Conservation (phyloP, 2,888 invertebrate genomes). For the Resseliella maxima region DNA sequence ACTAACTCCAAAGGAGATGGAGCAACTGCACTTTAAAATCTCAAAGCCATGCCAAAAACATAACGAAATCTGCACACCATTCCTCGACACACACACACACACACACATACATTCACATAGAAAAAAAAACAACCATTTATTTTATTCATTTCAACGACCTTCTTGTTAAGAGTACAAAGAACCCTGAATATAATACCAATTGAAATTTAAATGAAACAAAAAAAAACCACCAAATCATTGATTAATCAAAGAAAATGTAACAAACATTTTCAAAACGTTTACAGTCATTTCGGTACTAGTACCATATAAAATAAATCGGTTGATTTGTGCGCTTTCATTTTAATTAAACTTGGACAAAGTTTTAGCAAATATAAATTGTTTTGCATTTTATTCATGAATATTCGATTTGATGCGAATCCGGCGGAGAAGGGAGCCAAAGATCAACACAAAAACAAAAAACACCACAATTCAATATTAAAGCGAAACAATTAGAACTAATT, state of each 20-base stretch:
- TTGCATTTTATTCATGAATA: too few relatives aligned
- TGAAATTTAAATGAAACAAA: background rate
- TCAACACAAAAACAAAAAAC: too few relatives aligned
- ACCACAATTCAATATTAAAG: too few relatives aligned
- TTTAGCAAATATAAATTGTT: too few relatives aligned
- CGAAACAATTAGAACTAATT: too few relatives aligned
- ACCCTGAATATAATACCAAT: background rate
- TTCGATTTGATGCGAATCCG: too few relatives aligned
- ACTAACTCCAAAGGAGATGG: background rate
- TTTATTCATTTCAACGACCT: slow-evolving; percentile 51
- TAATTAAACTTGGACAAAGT: too few relatives aligned
- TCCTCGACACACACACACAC: too few relatives aligned
- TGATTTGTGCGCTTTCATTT: background rate
- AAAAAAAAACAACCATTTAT: too few relatives aligned
- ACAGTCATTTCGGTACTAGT: background rate
- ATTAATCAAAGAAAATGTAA: background rate
- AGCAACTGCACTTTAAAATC: background rate
- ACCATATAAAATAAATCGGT: too few relatives aligned
- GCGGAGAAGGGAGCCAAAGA: too few relatives aligned
- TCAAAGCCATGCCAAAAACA: background rate
- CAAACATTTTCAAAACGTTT: background rate
- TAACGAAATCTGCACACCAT: background rate
- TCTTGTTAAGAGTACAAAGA: slow-evolving; percentile 47
- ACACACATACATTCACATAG: too few relatives aligned
- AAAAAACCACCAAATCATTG: background rate